Evolutionary conservation across 2,113 vertebrate species (phyloP).

Genomic region (Phaethon lepturus): DNA sequence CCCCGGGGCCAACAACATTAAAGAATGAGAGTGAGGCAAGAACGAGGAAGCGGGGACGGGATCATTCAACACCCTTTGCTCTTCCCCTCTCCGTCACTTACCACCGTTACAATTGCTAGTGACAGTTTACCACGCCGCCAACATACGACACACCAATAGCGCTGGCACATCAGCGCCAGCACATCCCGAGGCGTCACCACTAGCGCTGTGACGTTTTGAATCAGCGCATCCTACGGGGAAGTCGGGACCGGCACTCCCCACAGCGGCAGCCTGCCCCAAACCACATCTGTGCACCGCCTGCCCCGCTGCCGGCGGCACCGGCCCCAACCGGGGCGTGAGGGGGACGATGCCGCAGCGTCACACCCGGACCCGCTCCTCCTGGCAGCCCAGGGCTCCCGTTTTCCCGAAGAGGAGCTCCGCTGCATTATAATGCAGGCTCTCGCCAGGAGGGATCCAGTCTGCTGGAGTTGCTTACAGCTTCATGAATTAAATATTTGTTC

Average conservation of each 20-base stretch:
- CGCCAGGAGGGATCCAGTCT: neutral
- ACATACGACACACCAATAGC: neutral
- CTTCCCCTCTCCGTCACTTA: neutral
- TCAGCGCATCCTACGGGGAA: neutral
- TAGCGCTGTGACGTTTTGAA: neutral
- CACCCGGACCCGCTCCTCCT: rapidly evolving
- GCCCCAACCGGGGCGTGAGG: neutral
- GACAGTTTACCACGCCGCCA: neutral
- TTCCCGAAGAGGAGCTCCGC: neutral
- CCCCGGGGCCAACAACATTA: neutral
- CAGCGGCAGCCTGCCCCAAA: rapidly evolving
- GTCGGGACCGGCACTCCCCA: rapidly evolving
- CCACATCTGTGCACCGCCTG: rapidly evolving
- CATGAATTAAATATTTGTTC: neutral
- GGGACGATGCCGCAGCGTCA: neutral
- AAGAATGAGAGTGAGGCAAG: neutral
- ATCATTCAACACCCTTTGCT: neutral
- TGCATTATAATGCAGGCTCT: neutral
- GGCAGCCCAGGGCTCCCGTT: neutral
- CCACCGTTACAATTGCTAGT: neutral
- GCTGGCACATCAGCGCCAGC: neutral
- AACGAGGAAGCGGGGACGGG: neutral
- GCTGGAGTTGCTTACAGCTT: neutral
- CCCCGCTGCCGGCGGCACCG: rapidly evolving
- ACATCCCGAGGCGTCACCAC: neutral